Evolutionary conservation across 2,113 vertebrate genomes (phyloP), one percentile per base, ranked within the genome.

Genomic region (Abramis brama): DNA sequence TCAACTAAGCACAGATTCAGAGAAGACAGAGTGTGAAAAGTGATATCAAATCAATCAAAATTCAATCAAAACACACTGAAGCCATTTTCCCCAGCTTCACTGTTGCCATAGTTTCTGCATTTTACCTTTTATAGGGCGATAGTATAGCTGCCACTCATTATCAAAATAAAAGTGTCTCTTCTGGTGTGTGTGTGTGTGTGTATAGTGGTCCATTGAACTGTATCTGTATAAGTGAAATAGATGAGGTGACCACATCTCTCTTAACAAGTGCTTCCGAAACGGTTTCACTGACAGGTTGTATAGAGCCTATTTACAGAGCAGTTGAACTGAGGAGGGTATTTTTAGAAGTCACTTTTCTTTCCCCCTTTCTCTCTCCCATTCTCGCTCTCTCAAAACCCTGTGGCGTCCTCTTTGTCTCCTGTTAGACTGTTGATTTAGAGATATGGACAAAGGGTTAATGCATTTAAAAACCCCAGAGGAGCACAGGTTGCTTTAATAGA

Each of bases 291-390:
- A 33, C 83, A 81, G 75, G 79, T 84, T 83, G 79, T 81, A 75
- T 82, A 79, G 76, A 84, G 64, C 85, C 87, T 88, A 86, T 90
- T 88, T 88, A 88, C 87, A 68, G 43, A 76, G 79, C 4, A 6
- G 36, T 77, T 79, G 66, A 81, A 76, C 86, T 64, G 68, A 64
- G 86, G 62, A 84, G 64, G 80, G 25, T 89, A 89, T 90, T 89
- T 88, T 87, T 88, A 89, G 84, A 68, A 25, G 19, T 6, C 76
- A 66, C 43, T 83, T 86, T 79, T 82, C 70, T 47, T 71, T 68
- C 59, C 43, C 47, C 8, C 36, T 15, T 71, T 79, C 27, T 45
- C 36, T 3, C 52, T 45, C 47, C 12, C 36, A 4, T 71, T 79
- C 27, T 45, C 47, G 3, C 52, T 45, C 68, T 76, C 27, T 66